A percentile compares a stretch with the other conserved stretches of the same genome.
Evolutionary conservation across 1,140 invertebrate genomes (phyloP).

Genomic region (Teleogryllus occipitalis): DNA sequence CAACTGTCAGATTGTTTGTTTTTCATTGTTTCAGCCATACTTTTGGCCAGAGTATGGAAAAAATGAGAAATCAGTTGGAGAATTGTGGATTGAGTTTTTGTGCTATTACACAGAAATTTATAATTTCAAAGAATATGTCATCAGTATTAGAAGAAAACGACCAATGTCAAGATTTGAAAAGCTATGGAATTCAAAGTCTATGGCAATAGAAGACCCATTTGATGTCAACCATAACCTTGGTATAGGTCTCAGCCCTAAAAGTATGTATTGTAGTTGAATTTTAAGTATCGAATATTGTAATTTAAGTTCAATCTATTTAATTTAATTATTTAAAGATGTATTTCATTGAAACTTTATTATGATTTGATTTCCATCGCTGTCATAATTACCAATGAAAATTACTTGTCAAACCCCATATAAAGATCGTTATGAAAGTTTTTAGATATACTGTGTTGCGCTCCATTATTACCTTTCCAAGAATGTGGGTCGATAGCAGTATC

Average conservation of each 20-base stretch:
- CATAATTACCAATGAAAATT: too few relatives aligned
- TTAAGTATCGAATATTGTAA: not conserved
- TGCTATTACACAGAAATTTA: slow-evolving; percentile 50
- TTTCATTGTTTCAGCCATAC: slow-evolving; percentile 13
- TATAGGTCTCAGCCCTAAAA: slow-evolving; percentile 46
- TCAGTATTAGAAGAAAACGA: slow-evolving; percentile 43
- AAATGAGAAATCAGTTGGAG: slow-evolving; percentile 34
- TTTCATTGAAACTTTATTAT: not conserved
- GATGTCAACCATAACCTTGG: slow-evolving; percentile 51
- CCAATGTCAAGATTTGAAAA: slow-evolving; percentile 46
- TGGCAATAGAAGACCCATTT: slow-evolving; percentile 59
- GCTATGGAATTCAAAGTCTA: slow-evolving; percentile 45
- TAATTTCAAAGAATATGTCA: slow-evolving; percentile 44
- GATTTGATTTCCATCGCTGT: too few relatives aligned
- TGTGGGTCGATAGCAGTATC: too few relatives aligned
- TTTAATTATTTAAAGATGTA: not conserved
- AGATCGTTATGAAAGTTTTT: too few relatives aligned
- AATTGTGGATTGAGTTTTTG: slow-evolving; percentile 39
- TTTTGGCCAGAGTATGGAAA: slow-evolving; percentile 33
- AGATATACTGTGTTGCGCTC: too few relatives aligned
- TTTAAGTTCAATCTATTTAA: not conserved
- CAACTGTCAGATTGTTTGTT: too few relatives aligned
- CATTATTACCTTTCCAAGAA: too few relatives aligned
- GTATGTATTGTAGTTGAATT: slow-evolving; percentile 34
- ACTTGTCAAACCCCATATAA: too few relatives aligned